Conservation (phyloP, 2,113 vertebrate species). For the Labrus mixtus region DNA sequence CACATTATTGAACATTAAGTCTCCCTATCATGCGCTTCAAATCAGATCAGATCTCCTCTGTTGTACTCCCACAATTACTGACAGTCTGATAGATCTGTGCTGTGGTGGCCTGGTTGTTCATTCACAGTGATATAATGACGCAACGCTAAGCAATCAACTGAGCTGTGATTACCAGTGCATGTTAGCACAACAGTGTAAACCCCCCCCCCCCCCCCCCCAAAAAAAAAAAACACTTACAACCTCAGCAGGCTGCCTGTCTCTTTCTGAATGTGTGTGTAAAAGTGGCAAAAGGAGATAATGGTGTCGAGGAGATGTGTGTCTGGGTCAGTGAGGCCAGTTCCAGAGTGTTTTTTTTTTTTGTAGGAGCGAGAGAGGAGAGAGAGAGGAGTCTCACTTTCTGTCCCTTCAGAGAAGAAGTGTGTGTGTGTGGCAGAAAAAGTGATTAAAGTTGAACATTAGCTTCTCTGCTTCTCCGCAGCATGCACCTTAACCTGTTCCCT, state of each 20-base stretch:
- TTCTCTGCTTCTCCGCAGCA: neutral
- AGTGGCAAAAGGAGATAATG: neutral
- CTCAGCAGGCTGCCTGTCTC: slow-evolving; percentile 21
- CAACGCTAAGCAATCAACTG: slow-evolving; percentile 48
- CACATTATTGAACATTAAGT: too few relatives aligned
- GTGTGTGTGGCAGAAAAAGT: neutral
- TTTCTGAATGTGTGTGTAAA: slow-evolving; percentile 5
- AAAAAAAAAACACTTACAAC: neutral
- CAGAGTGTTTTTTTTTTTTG: neutral
- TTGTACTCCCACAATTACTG: neutral
- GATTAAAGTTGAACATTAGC: slow-evolving; percentile 34
- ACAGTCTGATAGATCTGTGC: neutral
- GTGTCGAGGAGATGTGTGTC: slow-evolving; percentile 9
- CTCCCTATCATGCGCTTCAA: neutral
- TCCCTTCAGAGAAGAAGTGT: neutral
- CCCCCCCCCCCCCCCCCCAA: too few relatives aligned
- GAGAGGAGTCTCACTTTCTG: slow-evolving; percentile 18
- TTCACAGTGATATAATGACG: slow-evolving; percentile 49
- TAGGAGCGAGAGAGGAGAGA: neutral
- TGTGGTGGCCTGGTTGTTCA: slow-evolving; percentile 36
- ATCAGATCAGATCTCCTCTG: neutral
- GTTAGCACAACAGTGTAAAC: slow-evolving; percentile 36
- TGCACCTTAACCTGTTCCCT: slow-evolving; percentile 1
- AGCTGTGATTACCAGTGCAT: slow-evolving; percentile 51
- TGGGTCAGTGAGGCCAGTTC: neutral